Evolutionary conservation across 2,888 invertebrate species (phyloP), one percentile per base, ranked within the genome.

Genomic region (Noctua fimbriata): DNA sequence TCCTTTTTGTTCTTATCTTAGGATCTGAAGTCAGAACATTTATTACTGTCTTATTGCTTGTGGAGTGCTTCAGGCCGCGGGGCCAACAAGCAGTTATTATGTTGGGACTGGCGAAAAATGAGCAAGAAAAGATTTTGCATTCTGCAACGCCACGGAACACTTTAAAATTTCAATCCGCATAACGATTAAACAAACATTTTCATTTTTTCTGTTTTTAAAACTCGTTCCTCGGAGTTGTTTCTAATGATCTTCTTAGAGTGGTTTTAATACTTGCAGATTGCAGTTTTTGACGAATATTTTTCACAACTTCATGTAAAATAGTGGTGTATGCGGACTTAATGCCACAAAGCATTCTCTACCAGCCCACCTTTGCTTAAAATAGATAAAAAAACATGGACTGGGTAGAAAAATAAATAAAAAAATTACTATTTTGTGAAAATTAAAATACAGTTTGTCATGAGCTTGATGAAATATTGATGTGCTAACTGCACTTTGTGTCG

Each of bases 41-140:
- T 96, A 96, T 96, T 96, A 96, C 96, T 94, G 94, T 95, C 95
- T 96, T 96, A 96, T 96, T 96, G 96, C 95, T 95, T 93, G 95
- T 94, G 94, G 93, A 96, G 94, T 94, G 95, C 94, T 95, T 92
- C 89, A 92, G 94, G 94, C 94, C 93, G 93, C 91, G 92, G 93
- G 95, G 94, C 92, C 93, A 95, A 96, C 96, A 95, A 94, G 94
- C 94, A 94, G 94, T 96, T 96, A 96, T 96, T 96, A 96, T 96
- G 96, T 96, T 95, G 96, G 93, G 92, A 94, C 94, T 94, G 92
- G 95, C 93, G 93, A 94, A 96, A 95, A 96, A 95, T 95, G 95
- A 95, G 91, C 95, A 94, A 94, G 93, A 89, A 95, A 94, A 94
- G 92, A 93, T 92, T 92, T 92, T 93, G 94, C 94, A 93, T 92